Base-by-base conservation (phyloP, 2,797 vertebrate genomes). In the Poecile montanus region DNA sequence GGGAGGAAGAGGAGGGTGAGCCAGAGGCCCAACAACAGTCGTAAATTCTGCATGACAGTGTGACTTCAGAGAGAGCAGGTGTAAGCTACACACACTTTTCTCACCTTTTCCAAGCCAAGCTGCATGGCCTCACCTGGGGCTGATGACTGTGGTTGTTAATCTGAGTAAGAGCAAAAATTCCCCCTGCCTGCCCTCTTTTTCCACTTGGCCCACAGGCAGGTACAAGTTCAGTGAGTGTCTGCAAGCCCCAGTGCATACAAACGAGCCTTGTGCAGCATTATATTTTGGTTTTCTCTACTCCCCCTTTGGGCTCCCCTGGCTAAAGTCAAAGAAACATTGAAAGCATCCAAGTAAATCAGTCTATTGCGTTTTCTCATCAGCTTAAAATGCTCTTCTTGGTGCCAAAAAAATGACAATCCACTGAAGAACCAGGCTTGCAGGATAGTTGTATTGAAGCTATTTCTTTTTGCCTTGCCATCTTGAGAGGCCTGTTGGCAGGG, bases 381-480 rank as follows among this genome's bases (percentile, higher is more conserved):
- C 40, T 93, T 96, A 89, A 95, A 96, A 91, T 91, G 58, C 66
- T 81, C 16, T 79, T 54, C n/a, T 53, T 6, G 0, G 25, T 89
- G 93, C 95, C 94, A 95, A 95, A 94, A 95, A 95, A 91, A 90
- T 94, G 89, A 94, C 91, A 93, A 71, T 94, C 86, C 66, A 71
- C 71, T 82, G 57, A 73, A 91, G 77, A 94, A 82, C 18, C 48
- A 53, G 66, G 70, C 88, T 85, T 66, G 48, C 76, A 76, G 71
- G 91, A 86, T 57, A 30, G 82, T 79, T 95, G 63, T 90, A 83
- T 81, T 91, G 89, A 96, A 93, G 63, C 50, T 61, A 42, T 90
- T 96, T 85, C 65, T 95, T 90, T 89, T 68, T 95, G 44, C n/a
- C 53, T 92, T 93, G 88, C 81, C 51, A 74, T 88, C 71, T 61